These are phyloP conservation scores for Solen grandis DNA, from an alignment of 1,140 invertebrate genomes.

Conservation along the genomic window DNA sequence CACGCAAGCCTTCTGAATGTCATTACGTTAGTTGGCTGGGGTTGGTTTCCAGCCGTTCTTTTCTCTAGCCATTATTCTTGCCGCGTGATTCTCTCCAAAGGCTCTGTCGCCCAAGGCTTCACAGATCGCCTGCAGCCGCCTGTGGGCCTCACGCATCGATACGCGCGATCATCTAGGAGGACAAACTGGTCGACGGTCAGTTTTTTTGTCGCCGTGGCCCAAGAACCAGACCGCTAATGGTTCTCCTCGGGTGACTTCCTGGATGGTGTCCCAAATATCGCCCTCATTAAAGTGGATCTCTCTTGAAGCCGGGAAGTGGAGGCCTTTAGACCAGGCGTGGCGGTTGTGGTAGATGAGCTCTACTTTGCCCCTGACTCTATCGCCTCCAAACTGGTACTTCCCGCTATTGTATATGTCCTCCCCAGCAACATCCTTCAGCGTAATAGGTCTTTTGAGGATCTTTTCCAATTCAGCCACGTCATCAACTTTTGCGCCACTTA, in stretches of 20 bases:
- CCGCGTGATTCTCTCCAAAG: slow-evolving; percentile 37
- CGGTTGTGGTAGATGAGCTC: too few relatives aligned
- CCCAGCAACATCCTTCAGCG: slow-evolving; percentile 24
- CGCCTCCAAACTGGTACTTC: slow-evolving; percentile 4
- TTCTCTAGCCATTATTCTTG: slow-evolving; percentile 21
- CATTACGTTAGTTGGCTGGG: slow-evolving; percentile 29
- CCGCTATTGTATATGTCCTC: slow-evolving; percentile 43
- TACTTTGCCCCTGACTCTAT: too few relatives aligned
- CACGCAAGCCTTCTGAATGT: slow-evolving; percentile 42
- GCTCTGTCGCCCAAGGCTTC: background rate
- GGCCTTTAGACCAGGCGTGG: too few relatives aligned
- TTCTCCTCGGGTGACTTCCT: slow-evolving; percentile 36
- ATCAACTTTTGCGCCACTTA: background rate
- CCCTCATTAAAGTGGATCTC: too few relatives aligned
- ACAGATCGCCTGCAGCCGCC: too few relatives aligned
- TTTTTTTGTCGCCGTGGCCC: slow-evolving; percentile 18
- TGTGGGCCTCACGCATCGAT: slow-evolving; percentile 26
- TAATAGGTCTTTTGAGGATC: slow-evolving; percentile 23
- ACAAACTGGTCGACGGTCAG: too few relatives aligned
- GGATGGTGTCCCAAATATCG: slow-evolving; percentile 21
- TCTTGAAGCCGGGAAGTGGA: too few relatives aligned
- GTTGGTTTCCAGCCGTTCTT: slow-evolving; percentile 47
- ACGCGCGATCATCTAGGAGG: slow-evolving; percentile 41
- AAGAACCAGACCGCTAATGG: slow-evolving; percentile 27
- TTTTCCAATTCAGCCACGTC: slow-evolving; percentile 15